Base-by-base conservation (phyloP, 2,888 invertebrate genomes). In the Spilarctia lutea region DNA sequence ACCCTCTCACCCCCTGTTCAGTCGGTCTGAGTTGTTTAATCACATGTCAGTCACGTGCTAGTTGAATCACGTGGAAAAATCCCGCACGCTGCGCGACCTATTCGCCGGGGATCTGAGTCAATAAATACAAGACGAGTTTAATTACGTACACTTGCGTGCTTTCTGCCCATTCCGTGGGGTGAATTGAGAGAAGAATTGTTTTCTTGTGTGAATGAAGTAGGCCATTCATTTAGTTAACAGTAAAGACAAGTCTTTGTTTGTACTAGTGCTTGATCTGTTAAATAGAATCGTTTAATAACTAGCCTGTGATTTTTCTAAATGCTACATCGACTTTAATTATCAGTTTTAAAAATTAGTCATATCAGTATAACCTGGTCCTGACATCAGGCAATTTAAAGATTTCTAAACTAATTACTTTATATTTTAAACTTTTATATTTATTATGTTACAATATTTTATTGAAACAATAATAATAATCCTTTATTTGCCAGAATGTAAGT, bases 61-160 rank as follows among this genome's bases (percentile, higher is more conserved):
- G 24, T 42, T 39, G 68, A 78, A 76, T 71, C 78, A 73, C 69
- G 71, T 68, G 80, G 81, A 83, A 81, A 67, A 75, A 56, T 66
- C 76, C 74, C 70, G 20, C 70, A 18, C 27, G 13, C 33, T 48
- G 42, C 18, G 60, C 66, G 52, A n/a, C 45, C 39, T 30, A 56
- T 42, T 69, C 65, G 60, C 66, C 60, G 60, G 66, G 70, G n/a
- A 66, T 56, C 45, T 35, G n/a, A 56, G 24, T 45, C 65, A 52
- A 69, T 69, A 39, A 69, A 69, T 27, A 39, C 63, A 39, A 30
- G 63, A 30, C 1, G 60, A 70, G 70, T 70, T 63, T 70, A 56
- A 70, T 63, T 42, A 63, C 30, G 30, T 60, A 27, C n/a, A 6
- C 39, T n/a, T 70, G 39, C 10, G 48, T 35, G 68, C 33, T 33